Base-by-base conservation (phyloP, 64 coral and sea anemone genomes). In the Astreopora myriophthalma region DNA sequence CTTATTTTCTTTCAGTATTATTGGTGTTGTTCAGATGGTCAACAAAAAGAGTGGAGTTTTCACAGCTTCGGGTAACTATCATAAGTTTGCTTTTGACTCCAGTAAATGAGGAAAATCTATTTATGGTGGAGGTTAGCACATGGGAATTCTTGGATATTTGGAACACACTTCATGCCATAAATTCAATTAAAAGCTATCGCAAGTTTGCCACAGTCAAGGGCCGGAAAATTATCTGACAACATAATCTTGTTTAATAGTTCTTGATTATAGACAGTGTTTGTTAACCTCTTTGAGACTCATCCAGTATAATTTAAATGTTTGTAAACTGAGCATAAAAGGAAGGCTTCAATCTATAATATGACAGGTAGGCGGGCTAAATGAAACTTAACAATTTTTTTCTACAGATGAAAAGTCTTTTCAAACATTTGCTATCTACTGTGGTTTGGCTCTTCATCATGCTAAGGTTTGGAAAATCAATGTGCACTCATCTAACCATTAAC, bases 371-470 rank as follows among this genome's bases (percentile, higher is more conserved):
- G 42, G 42, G 42, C 11, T 48, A 12, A 2, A 10, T 46, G 4
- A 48, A 48, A 24, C 1, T 48, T 26, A 7, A n/a, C n/a, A n/a
- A 14, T 22, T 5, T 80, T 79, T 80, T 73, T 36, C 69, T 29
- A 81, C 48, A 99, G 97, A 99, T 79, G 97, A 99, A 61, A 91
- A 99, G 36, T 99, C 97, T 49, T 99, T 99, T 38, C 97, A 99
- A 75, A 99, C 97, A 8, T 99, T 99, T 94, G 97, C 97, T 22
- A 99, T 95, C 32, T 99, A 99, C 57, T 99, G 97, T 88, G 97
- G 97, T 5, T 78, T 99, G 46, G 97, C 97, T 3, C 83, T 99
- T 38, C 97, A 99, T 55, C 97, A 99, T 68, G 97, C 97, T 2
- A 99, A 99, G 97, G 97, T 94, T 71, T 79, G 85, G 63, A 65